phyloP scores from a whole-genome alignment of 1,140 invertebrate species.

The Aphelenchoides besseyi region DNA sequence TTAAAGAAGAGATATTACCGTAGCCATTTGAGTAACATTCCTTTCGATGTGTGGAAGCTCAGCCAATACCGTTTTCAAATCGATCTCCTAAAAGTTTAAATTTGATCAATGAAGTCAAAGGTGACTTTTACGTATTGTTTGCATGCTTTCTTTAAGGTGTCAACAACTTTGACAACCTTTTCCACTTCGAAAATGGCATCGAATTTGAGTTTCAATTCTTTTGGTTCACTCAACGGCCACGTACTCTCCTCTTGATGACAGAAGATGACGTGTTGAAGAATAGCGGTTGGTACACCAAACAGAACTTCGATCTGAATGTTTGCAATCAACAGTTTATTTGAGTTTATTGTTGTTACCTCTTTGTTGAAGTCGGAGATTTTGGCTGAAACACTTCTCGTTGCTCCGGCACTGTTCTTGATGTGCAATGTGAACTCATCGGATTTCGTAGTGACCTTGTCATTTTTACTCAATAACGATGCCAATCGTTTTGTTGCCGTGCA shows the following conservation, averaged over 20 bases:
- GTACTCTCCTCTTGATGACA: conserved; percentile 96
- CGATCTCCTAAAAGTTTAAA: conserved; percentile 31
- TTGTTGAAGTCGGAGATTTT: conserved; percentile 74
- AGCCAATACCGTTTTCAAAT: conserved; percentile 46
- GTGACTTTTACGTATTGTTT: conserved; percentile 67
- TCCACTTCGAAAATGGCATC: conserved; percentile 95
- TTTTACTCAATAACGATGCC: conserved; percentile 14
- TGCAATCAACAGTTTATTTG: conserved; percentile 62
- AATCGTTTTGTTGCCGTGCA: conserved; percentile 53
- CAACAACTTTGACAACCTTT: conserved; percentile 86
- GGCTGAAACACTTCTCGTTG: conserved; percentile 66
- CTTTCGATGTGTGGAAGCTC: conserved; percentile 49
- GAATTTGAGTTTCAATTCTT: conserved; percentile 88
- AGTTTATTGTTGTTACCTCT: conserved; percentile 64
- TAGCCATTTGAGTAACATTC: not conserved
- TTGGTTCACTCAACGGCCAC: conserved; percentile 89
- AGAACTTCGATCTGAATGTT: conserved; percentile 46
- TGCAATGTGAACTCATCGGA: conserved; percentile 73
- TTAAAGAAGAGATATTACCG: not conserved
- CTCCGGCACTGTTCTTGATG: conserved; percentile 63
- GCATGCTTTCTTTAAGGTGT: conserved; percentile 73
- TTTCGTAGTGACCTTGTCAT: conserved; percentile 48
- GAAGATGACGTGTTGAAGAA: conserved; percentile 93
- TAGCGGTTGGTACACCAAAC: conserved; percentile 84
- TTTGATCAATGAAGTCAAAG: conserved; percentile 5